phyloP scores from a whole-genome alignment of 2,888 invertebrate species.

The Ennomos quercinarius region DNA sequence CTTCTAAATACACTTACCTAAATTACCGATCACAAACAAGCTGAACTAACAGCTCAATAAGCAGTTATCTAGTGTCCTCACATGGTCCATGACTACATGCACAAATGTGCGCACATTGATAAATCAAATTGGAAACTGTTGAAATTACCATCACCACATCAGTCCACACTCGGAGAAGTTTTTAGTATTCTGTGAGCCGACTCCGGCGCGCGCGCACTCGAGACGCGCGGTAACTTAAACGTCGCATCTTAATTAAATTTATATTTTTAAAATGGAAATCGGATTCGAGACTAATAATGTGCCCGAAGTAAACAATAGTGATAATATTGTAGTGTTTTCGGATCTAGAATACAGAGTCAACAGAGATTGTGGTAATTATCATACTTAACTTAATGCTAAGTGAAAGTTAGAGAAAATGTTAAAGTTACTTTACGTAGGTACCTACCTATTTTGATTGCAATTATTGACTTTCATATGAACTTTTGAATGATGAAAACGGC shows the following conservation, averaged over 20 bases:
- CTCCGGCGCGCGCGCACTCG: slow-evolving; percentile 9
- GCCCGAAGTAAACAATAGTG: slow-evolving; percentile 9
- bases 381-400: slow-evolving; percentile 39
- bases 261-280: slow-evolving; percentile 23
- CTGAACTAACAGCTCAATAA: neutral
- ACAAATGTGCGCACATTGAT: slow-evolving; percentile 13
- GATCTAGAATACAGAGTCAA: slow-evolving; percentile 48
- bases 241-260: neutral
- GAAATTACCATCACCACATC: slow-evolving; percentile 5
- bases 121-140: slow-evolving; percentile 19
- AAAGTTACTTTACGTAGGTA: no score
- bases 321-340: slow-evolving; percentile 46
- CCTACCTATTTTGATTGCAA: no score
- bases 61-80: neutral
- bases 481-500: no score
- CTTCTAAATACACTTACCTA: no score
- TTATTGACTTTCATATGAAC: no score
- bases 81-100: slow-evolving; percentile 12
- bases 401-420: slow-evolving; percentile 18
- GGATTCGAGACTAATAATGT: slow-evolving; percentile 7
- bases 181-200: no score
- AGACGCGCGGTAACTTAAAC: slow-evolving; percentile 5
- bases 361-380: slow-evolving; percentile 43
- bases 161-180: no score
- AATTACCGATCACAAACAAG: neutral